Conservation (phyloP, 2,888 invertebrate species). For the Gnatocerus cornutus region DNA sequence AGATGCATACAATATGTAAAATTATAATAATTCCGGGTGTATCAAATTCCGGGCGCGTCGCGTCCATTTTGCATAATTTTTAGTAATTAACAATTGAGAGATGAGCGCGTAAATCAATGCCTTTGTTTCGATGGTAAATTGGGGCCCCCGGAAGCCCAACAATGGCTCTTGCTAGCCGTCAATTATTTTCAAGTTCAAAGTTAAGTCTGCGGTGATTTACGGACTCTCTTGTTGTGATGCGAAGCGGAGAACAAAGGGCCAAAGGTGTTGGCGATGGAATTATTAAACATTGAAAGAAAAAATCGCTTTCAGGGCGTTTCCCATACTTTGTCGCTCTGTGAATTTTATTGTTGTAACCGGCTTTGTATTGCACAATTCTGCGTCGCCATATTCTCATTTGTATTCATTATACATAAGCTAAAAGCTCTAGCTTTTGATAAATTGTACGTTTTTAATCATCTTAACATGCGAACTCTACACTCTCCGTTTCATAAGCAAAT, state of each 20-base stretch:
- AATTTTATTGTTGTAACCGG: slow-evolving; percentile 37
- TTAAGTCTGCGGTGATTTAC: slow-evolving; percentile 30
- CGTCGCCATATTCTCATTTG: slow-evolving; percentile 46
- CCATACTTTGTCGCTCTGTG: background rate
- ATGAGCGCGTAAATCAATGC: slow-evolving; percentile 25
- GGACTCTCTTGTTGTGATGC: slow-evolving; percentile 19
- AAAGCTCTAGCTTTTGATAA: slow-evolving; percentile 41
- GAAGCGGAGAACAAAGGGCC: slow-evolving; percentile 16
- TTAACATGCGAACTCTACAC: slow-evolving; percentile 39
- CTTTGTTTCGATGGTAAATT: slow-evolving; percentile 36
- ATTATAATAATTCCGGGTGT: slow-evolving; percentile 13
- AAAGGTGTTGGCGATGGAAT: too few relatives aligned
- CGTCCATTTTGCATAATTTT: slow-evolving; percentile 29
- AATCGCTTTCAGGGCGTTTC: too few relatives aligned
- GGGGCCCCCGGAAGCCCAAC: slow-evolving; percentile 15
- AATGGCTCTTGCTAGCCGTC: slow-evolving; percentile 30
- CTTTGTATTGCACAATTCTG: slow-evolving; percentile 42
- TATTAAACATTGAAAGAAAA: too few relatives aligned
- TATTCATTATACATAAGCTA: slow-evolving; percentile 41
- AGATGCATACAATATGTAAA: slow-evolving; percentile 28
- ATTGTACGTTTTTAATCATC: slow-evolving; percentile 44
- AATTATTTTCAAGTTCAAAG: slow-evolving; percentile 38
- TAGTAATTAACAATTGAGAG: slow-evolving; percentile 26
- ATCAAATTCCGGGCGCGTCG: slow-evolving; percentile 7
- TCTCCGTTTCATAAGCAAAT: slow-evolving; percentile 29